Evolutionary conservation across 2,113 vertebrate genomes (phyloP).

Genomic region (Empidonax alnorum): DNA sequence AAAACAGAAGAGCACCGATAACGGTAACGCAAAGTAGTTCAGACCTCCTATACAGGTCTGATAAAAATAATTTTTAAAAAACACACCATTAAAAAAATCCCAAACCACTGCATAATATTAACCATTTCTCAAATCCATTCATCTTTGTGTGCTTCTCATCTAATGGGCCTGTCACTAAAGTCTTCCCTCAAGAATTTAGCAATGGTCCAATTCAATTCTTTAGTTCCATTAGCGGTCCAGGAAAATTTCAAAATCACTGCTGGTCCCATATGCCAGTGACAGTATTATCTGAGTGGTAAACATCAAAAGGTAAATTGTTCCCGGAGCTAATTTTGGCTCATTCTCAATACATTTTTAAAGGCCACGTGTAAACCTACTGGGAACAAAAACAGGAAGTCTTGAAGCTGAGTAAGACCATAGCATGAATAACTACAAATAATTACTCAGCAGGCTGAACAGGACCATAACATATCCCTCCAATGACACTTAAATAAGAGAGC

Average conservation of each 20-base stretch:
- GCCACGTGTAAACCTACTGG: neutral
- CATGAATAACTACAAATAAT: neutral
- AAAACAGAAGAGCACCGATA: neutral
- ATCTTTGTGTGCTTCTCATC: neutral
- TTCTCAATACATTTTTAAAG: neutral
- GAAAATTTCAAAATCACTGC: neutral
- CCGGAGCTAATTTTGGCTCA: neutral
- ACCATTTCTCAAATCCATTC: neutral
- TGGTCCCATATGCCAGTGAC: neutral
- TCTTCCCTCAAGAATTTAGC: neutral
- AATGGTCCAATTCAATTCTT: neutral
- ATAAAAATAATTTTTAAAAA: neutral
- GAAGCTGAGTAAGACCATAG: neutral
- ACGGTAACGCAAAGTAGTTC: neutral
- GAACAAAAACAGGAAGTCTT: neutral
- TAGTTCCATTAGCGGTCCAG: neutral
- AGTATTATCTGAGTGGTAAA: neutral
- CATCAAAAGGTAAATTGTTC: neutral
- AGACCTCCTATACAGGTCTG: neutral
- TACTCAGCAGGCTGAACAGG: neutral
- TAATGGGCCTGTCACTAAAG: neutral
- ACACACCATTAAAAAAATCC: neutral
- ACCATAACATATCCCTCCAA: neutral
- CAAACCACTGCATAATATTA: neutral
- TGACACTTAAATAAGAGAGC: neutral